phyloP scores from a whole-genome alignment of 2,797 vertebrate species.

The Pitangus sulphuratus region DNA sequence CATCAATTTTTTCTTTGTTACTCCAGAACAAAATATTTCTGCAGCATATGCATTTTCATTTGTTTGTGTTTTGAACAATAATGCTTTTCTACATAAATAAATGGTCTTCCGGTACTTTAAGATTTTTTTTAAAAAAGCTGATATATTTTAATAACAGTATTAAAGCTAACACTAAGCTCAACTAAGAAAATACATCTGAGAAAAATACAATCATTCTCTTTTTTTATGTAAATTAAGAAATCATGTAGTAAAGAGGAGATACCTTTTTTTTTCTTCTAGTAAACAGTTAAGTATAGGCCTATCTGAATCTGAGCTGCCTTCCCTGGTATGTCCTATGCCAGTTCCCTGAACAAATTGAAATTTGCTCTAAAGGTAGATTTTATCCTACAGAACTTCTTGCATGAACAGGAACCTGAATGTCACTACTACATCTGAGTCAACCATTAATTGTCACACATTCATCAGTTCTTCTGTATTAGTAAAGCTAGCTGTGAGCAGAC shows the following conservation, averaged over 20 bases:
- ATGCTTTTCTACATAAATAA: not conserved
- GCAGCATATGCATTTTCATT: not conserved
- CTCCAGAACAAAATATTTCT: not conserved
- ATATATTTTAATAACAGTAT: not conserved
- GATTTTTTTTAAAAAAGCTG: not conserved
- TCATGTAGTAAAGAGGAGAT: not conserved
- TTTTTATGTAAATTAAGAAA: not conserved
- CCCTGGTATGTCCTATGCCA: not conserved
- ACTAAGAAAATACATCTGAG: not conserved
- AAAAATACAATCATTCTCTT: not conserved
- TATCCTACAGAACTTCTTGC: not conserved
- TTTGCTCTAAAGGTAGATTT: not conserved
- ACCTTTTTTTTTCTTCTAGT: not conserved
- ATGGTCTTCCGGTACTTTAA: not conserved
- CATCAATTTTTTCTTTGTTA: not conserved
- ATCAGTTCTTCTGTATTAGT: not conserved
- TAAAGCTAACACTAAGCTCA: not conserved
- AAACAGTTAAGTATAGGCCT: not conserved
- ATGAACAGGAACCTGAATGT: not conserved
- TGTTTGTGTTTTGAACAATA: not conserved
- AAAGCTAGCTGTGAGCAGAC: not conserved
- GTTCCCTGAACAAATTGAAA: not conserved
- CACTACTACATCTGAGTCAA: not conserved
- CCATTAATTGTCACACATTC: not conserved
- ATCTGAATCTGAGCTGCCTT: not conserved